These are phyloP conservation scores for Drosophila pseudotalamancana DNA, from an alignment of 2,888 invertebrate genomes.

Conservation along the genomic window DNA sequence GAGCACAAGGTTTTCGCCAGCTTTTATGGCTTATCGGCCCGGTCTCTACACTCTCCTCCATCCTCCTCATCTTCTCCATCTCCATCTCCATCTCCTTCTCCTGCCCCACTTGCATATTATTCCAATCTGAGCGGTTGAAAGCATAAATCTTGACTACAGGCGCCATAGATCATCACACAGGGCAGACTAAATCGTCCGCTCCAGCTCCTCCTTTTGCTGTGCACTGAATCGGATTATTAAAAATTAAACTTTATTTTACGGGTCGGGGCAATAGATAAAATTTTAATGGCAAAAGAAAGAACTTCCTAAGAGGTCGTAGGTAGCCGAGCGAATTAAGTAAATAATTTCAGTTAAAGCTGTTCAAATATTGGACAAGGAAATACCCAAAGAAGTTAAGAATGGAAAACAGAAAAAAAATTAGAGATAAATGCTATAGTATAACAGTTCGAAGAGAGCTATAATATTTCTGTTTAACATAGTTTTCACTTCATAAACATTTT, in stretches of 20 bases:
- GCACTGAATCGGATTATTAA: slow-evolving; percentile 69
- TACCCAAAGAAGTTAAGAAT: neutral
- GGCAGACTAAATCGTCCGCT: slow-evolving; percentile 61
- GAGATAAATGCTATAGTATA: too few species aligned
- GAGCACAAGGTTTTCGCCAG: slow-evolving; percentile 60
- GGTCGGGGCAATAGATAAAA: slow-evolving; percentile 3
- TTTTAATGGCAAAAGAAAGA: slow-evolving; percentile 11
- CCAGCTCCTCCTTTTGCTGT: slow-evolving; percentile 26
- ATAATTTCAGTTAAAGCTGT: neutral
- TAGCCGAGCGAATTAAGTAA: neutral
- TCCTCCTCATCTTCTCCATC: neutral
- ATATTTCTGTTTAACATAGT: too few species aligned
- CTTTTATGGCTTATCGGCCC: slow-evolving; percentile 68
- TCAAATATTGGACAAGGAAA: neutral
- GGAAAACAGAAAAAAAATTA: neutral
- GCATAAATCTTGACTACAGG: slow-evolving; percentile 72
- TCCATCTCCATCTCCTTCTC: neutral
- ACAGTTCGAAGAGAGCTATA: too few species aligned
- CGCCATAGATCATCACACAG: slow-evolving; percentile 76
- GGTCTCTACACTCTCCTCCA: neutral
- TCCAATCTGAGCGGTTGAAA: slow-evolving; percentile 62
- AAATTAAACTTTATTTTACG: slow-evolving; percentile 59
- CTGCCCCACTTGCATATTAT: slow-evolving; percentile 63
- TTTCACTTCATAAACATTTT: neutral
- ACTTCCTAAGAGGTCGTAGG: neutral